Conservation (phyloP, 2,797 vertebrate species). For the Enteromius fasciolatus region DNA sequence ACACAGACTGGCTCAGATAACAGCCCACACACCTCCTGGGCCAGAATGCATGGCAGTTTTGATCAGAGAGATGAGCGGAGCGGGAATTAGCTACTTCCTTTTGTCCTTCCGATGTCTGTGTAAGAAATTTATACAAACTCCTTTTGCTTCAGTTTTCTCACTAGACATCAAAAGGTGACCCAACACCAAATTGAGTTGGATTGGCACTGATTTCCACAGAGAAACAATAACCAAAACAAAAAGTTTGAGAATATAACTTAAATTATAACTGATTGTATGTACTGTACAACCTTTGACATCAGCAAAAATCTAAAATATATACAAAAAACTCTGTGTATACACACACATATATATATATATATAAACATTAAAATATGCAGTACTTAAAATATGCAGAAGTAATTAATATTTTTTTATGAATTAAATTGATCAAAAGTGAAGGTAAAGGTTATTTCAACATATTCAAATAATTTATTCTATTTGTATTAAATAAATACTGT, state of each 20-base stretch:
- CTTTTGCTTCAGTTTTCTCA: neutral
- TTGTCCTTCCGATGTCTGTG: slow-evolving; percentile 34
- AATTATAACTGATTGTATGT: neutral
- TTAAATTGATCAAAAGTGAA: neutral
- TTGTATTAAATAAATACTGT: neutral
- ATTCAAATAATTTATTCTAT: neutral
- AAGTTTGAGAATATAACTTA: neutral
- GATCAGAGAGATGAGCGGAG: slow-evolving; percentile 46
- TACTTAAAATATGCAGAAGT: neutral
- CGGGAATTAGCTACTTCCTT: slow-evolving; percentile 42
- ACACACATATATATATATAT: neutral
- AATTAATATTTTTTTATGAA: neutral
- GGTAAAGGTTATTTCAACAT: neutral
- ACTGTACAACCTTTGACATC: neutral
- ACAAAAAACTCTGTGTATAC: neutral
- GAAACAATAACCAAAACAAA: neutral
- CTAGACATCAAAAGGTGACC: neutral
- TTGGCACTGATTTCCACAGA: neutral
- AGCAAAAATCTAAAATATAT: neutral
- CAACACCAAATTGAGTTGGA: neutral
- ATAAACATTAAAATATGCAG: neutral
- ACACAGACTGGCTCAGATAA: slow-evolving; percentile 38
- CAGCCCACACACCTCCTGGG: slow-evolving; percentile 50
- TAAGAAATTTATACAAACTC: slow-evolving; percentile 22
- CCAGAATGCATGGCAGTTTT: slow-evolving; percentile 45